phyloP scores from a whole-genome alignment of 2,797 vertebrate genomes.

The Schizopygopsis malacanthus region DNA sequence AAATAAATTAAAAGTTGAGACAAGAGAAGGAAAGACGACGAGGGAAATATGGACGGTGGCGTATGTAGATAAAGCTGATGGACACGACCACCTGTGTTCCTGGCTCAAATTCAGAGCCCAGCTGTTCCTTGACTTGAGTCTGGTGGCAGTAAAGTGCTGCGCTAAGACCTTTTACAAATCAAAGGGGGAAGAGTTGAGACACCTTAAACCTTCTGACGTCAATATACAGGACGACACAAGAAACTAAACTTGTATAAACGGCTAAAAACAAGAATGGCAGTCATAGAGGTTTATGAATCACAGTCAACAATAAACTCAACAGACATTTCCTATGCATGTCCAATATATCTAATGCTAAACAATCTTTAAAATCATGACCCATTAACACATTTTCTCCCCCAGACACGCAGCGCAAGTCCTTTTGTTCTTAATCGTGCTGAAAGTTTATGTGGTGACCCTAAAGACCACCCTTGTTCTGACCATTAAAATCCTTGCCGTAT shows the following conservation, averaged over 20 bases:
- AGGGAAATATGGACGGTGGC: slow-evolving; percentile 7
- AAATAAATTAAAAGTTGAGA: not conserved
- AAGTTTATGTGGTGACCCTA: slow-evolving; percentile 5
- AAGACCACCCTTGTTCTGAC: slow-evolving; percentile 53
- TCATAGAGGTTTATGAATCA: not conserved
- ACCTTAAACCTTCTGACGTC: slow-evolving; percentile 65
- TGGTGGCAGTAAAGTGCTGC: slow-evolving; percentile 77
- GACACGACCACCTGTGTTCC: slow-evolving; percentile 79
- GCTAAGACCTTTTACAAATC: slow-evolving; percentile 75
- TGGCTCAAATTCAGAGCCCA: slow-evolving; percentile 80
- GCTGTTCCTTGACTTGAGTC: slow-evolving; percentile 79
- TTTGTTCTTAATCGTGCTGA: not conserved
- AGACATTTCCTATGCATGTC: not conserved
- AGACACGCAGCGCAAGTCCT: not conserved
- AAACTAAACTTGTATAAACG: not conserved
- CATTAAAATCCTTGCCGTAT: slow-evolving; percentile 62
- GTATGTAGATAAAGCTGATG: slow-evolving; percentile 65
- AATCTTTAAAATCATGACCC: not conserved
- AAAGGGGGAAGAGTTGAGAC: slow-evolving; percentile 62
- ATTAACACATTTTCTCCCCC: not conserved
- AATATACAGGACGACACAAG: slow-evolving; percentile 9
- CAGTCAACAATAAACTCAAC: not conserved
- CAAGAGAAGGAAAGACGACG: slow-evolving; percentile 2
- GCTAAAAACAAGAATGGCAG: not conserved
- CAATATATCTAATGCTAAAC: not conserved